Base-by-base conservation (phyloP, 2,888 invertebrate genomes). In the Agrenia bidenticulata region DNA sequence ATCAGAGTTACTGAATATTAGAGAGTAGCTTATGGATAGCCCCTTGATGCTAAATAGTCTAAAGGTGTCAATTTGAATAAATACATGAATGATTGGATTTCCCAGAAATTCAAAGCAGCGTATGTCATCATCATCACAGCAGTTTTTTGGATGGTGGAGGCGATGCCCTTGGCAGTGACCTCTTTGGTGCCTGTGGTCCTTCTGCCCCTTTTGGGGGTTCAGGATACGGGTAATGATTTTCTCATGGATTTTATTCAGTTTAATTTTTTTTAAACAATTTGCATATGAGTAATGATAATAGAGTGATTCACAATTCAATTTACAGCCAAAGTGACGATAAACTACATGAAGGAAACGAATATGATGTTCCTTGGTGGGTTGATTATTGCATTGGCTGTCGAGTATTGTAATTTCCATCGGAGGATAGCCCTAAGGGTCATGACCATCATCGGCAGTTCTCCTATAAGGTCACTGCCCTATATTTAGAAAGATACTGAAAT, bases 121-220 rank as follows among this genome's bases (percentile, higher is more conserved):
- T 92, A 89, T 79, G 87, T 90, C 23, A 87, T 92, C 0, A 78
- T 88, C 1, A 82, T 91, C 70, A 92, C 92, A 92, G 89, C 90
- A 0, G 82, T 88, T 37, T 90, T 85, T 79, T 91, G 92, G 92
- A 89, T 92, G 67, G 85, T 90, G 49, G 92, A 92, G 78, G 87
- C 88, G 0, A 80, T 92, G 0, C 92, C 92, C 0, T 81, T 92
- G 1, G 89, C 92, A 0, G 86, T 92, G 1, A 92, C 92, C 1
- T 89, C 91, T 0, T 85, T 92, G 81, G 83, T 92, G 63, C 92
- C 92, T 0, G 88, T 92, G 74, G 84, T 91, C 0, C 82, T 90
- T 0, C 92, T 92, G 79, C 92, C 92, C 0, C 80, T 90, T 1
- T 85, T 92, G 86, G 90, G 90, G 13, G 88, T 92, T 23, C 51